phyloP scores from a whole-genome alignment of 23 tunicate genomes.

The Trididemnum miniatum region DNA sequence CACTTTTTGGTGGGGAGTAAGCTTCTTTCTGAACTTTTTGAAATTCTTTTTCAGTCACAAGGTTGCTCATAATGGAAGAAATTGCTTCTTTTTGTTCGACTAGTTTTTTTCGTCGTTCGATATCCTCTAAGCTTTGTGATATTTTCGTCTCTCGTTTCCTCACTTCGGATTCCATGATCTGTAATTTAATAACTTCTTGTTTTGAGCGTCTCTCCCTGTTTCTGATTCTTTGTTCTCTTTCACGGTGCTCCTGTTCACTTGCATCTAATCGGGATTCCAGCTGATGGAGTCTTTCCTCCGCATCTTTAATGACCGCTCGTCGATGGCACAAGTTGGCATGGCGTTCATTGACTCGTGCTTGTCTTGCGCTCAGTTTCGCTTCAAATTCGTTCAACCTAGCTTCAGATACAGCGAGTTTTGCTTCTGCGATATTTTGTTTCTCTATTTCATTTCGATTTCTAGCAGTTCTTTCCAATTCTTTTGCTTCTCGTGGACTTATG shows the following conservation, averaged over 20 bases:
- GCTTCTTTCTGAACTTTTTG: neutral
- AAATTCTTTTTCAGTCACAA: slow-evolving; percentile 29
- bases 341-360: slow-evolving; percentile 71
- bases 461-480: slow-evolving; percentile 45
- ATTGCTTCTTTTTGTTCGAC: slow-evolving; percentile 74
- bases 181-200: slow-evolving; percentile 75
- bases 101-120: slow-evolving; percentile 54
- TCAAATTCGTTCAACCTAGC: slow-evolving; percentile 74
- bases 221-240: slow-evolving; percentile 57
- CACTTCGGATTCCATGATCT: slow-evolving; percentile 51
- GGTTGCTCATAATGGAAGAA: slow-evolving; percentile 48
- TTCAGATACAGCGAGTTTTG: slow-evolving; percentile 65
- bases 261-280: slow-evolving; percentile 68
- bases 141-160: slow-evolving; percentile 57
- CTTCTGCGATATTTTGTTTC: slow-evolving; percentile 42
- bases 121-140: slow-evolving; percentile 37
- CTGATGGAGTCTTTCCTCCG: slow-evolving; percentile 52
- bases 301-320: slow-evolving; percentile 52
- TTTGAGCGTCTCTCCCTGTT: slow-evolving; percentile 65
- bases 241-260: slow-evolving; percentile 62
- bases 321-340: slow-evolving; percentile 81
- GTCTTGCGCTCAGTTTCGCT: slow-evolving; percentile 75
- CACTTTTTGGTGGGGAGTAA: neutral
- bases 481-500: slow-evolving; percentile 38
- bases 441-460: slow-evolving; percentile 41